Conservation (phyloP, 2,888 invertebrate genomes). For the Yponomeuta evonymella region DNA sequence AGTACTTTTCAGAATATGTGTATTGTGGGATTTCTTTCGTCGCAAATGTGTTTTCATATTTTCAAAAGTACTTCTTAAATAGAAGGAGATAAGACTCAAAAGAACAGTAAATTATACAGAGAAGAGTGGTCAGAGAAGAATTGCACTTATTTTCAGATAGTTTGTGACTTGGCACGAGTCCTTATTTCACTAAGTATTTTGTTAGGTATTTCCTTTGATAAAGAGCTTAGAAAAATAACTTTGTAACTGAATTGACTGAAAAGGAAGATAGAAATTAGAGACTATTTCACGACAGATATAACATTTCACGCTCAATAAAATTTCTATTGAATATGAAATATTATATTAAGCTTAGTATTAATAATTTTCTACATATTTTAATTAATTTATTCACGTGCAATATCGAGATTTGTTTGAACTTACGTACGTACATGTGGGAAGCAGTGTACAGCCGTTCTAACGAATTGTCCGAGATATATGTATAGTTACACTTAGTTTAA, state of each 20-base stretch:
- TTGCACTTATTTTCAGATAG: constrained; percentile 58
- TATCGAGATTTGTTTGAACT: constrained; percentile 61
- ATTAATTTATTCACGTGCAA: constrained; percentile 41
- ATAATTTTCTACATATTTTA: constrained; percentile 9
- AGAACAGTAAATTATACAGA: not conserved
- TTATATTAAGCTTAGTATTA: not conserved
- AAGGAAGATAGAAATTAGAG: constrained; percentile 7
- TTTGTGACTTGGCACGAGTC: constrained; percentile 68
- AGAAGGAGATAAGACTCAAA: not conserved
- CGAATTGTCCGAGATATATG: constrained; percentile 31
- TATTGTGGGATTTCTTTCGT: not conserved
- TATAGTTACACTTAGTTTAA: constrained; percentile 36
- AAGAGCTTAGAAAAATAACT: constrained; percentile 22
- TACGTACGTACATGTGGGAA: constrained; percentile 58
- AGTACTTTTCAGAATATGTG: not conserved
- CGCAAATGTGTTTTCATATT: not conserved
- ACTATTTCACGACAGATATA: not conserved
- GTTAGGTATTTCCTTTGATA: constrained; percentile 26
- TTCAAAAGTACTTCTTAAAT: not conserved
- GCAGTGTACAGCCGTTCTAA: constrained; percentile 65
- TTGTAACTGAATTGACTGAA: not conserved
- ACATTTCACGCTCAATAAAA: not conserved
- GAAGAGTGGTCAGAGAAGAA: constrained; percentile 53
- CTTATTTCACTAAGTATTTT: constrained; percentile 55
- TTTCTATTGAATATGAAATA: not conserved